Evolutionary conservation across 2,797 vertebrate genomes (phyloP), one percentile per base, ranked within the genome.

Genomic region (Chrysolophus pictus): DNA sequence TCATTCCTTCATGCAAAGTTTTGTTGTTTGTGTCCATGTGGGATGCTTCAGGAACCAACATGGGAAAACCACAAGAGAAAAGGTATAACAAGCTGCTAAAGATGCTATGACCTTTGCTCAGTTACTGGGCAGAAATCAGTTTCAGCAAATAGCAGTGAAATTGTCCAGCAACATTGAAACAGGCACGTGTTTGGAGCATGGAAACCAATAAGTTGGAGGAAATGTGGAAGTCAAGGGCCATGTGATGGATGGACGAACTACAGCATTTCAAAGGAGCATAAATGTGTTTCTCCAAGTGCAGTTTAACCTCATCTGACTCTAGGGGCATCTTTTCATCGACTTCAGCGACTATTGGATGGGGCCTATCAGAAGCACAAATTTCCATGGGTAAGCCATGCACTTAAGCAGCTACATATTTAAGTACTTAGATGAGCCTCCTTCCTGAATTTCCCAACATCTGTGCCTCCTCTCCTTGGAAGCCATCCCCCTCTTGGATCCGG

Each of bases 361-460:
- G 71, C 60, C 93, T 95, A 72, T 51, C 87, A 70, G 71, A 88
- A 94, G 73, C 73, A 82, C 53, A 35, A 22, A 11, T 79, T 96
- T 94, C 82, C 68, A 33, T 17, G 18, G 89, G 73, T 58, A 84
- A 96, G 49, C 64, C 62, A 4, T 18, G 35, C 74, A 22, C 83
- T 92, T 79, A 47, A 86, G 85, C 83, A 77, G 74, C 77, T 55
- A 64, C 84, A 91, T 68, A 82, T 83, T 95, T 91, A 93, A 96
- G 92, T 62, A 62, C 93, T 95, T 82, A 82, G 83, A 93, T 88
- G 92, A 95, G 44, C 77, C 80, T 94, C 77, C 89, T 93, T 91
- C 80, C 91, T 95, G 93, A 83, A 91, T 96, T 96, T 96, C 92
- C 94, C 91, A 88, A 94, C 92, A 95, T 96, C 93, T 96, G 93